Base-by-base conservation (phyloP, 2,888 invertebrate genomes). In the Eupithecia subfuscata region DNA sequence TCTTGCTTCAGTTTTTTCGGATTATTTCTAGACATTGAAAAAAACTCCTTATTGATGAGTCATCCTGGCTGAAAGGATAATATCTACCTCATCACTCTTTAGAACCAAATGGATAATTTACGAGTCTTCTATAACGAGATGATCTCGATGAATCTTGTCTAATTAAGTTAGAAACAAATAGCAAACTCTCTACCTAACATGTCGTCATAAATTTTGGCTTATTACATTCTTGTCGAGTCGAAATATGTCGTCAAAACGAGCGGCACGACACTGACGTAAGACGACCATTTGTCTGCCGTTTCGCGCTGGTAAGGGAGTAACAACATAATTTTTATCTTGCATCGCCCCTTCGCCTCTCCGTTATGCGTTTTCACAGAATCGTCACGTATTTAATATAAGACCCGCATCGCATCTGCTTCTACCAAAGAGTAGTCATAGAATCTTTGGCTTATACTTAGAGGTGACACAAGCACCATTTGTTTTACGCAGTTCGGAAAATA, bases 141-240 rank as follows among this genome's bases (percentile, higher is more conserved):
- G 11, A n/a, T 56, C 52, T 56, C 52, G 11, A 25, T 60, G 12
- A 60, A 25, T 25, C 25, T 25, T 12, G 2, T 60, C 1, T 25
- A 60, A 60, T 60, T 22, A 60, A 25, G 22, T 60, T 25, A 34
- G 69, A 72, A 72, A 69, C 69, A 75, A 72, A 52, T 68, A 71
- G 45, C 76, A 52, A 68, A 22, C 60, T 56, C 25, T 30, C 30
- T 30, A 30, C 60, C 25, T 22, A 25, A 70, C 43, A 73, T 73
- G 69, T 73, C 45, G 34, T 60, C 72, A 75, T 77, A 75, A 75
- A 75, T 77, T 72, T 64, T 71, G 43, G 40, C 74, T 68, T 77
- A 75, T 76, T 73, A 76, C 77, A 77, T 77, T 77, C 70, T 77
- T 74, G 74, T 48, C 60, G 68, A 65, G 71, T 73, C 60, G 65